Evolutionary conservation across 1,140 invertebrate genomes (phyloP), one percentile per base, ranked within the genome.

Genomic region (Lucilia sericata): DNA sequence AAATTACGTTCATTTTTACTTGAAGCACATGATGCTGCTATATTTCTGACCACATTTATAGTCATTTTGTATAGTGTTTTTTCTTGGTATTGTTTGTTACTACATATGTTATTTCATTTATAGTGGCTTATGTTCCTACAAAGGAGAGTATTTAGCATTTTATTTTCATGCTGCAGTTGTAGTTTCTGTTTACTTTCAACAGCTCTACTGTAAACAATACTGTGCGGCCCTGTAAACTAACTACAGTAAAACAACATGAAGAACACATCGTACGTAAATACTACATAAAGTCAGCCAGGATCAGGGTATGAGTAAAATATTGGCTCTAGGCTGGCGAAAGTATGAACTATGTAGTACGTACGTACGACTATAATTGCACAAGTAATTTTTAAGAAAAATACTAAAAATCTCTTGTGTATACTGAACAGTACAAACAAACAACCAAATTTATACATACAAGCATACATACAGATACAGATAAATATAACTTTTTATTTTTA

Each of bases 381-480:
- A 80, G 42, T 49, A 80, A 80, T 30, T 80, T 80, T 80, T 80
- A 49, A 80, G 76, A 80, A 80, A 75, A 80, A 80, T 49, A 49
- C 76, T 51, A 80, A 80, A 80, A 49, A 80, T 78, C 75, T 34
- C 36, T 42, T 78, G 75, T 42, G 75, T 42, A 47, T n/a, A 60
- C 55, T 17, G 5, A 60, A 60, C 13, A 12, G 1, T 60, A 8
- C 1, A 42, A 78, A 47, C 34, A 42, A 42, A 42, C 42, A 42
- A 42, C 42, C 5, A 42, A 42, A 42, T 74, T 74, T 30, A 74
- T 74, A 30, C 34, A 74, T 14, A 74, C 74, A 74, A 30, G 30
- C 25, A 25, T 74, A 74, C 65, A 74, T 74, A 25, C 12, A 14
- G 5, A 12, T 60, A 60, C 25, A 30, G 25, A 30, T 60, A 42